Percentiles rank a stretch among this genome's conserved stretches.
Conservation (phyloP, 2,888 invertebrate species). For the Chorisops tibialis region DNA sequence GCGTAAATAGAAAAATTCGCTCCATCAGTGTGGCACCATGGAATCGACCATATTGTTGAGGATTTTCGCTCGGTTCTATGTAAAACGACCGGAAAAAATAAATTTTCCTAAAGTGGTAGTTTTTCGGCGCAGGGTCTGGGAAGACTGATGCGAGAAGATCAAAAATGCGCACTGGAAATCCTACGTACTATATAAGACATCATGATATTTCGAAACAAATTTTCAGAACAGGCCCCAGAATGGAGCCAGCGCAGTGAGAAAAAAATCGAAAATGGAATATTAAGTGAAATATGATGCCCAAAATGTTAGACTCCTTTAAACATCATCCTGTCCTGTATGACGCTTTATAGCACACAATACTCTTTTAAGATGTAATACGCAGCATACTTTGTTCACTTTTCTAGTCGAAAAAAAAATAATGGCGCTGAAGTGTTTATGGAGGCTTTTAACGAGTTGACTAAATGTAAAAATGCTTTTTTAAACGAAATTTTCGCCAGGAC, state of each 20-base stretch:
- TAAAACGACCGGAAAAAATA: constrained; percentile 17
- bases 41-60: neutral
- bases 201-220: constrained; percentile 8
- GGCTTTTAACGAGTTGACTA: constrained; percentile 17
- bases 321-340: too few relatives aligned
- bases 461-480: constrained; percentile 12
- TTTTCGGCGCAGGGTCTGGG: neutral
- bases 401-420: too few relatives aligned
- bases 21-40: constrained; percentile 11
- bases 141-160: constrained; percentile 18
- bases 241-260: constrained; percentile 4
- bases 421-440: constrained; percentile 13
- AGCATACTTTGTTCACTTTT: too few relatives aligned
- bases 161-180: constrained; percentile 21
- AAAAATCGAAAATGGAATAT: constrained; percentile 26
- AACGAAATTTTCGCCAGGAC: neutral
- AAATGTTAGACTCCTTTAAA: too few relatives aligned
- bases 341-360: too few relatives aligned
- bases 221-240: constrained; percentile 17
- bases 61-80: neutral
- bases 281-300: constrained; percentile 27
- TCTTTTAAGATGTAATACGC: too few relatives aligned
- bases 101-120: constrained; percentile 8
- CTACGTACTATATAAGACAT: too few relatives aligned
- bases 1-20: constrained; percentile 26